Conservation (phyloP, 1,140 invertebrate genomes). For the Aphaenogaster floridana region DNA sequence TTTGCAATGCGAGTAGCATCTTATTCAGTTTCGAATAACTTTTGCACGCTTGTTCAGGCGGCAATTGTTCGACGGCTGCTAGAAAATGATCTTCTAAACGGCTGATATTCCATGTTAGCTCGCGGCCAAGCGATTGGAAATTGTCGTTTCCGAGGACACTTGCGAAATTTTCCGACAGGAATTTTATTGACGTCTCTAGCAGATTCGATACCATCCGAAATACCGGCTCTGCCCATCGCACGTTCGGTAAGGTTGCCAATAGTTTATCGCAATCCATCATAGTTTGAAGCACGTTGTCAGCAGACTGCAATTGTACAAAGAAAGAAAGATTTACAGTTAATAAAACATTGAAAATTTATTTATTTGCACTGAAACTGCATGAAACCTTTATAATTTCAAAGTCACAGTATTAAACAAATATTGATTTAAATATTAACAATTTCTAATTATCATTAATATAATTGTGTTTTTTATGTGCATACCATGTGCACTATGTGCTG, state of each 20-base stretch:
- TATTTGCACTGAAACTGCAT: background rate
- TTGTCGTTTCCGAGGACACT: constrained; percentile 89
- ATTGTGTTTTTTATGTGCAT: constrained; percentile 14
- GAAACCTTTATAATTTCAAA: background rate
- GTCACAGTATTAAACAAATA: background rate
- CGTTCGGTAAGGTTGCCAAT: constrained; percentile 89
- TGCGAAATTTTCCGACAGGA: constrained; percentile 90
- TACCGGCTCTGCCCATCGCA: constrained; percentile 91
- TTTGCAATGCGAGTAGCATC: constrained; percentile 79
- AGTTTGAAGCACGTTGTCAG: constrained; percentile 89
- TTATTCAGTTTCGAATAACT: constrained; percentile 88
- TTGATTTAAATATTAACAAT: background rate
- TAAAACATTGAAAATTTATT: constrained; percentile 24
- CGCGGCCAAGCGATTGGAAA: constrained; percentile 89
- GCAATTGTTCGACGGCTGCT: constrained; percentile 88
- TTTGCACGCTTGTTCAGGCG: constrained; percentile 91
- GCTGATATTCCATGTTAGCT: constrained; percentile 90
- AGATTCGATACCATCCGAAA: constrained; percentile 90
- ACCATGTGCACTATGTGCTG: constrained; percentile 93
- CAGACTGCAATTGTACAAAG: constrained; percentile 84
- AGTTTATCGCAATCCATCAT: constrained; percentile 91
- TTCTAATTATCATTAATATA: background rate
- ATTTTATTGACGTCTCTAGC: constrained; percentile 90
- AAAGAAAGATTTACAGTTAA: constrained; percentile 61
- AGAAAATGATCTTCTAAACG: constrained; percentile 90